Percentiles rank a stretch among this genome's conserved stretches.
Evolutionary conservation across 1,140 invertebrate genomes (phyloP).

Genomic region (Penaeus indicus): DNA sequence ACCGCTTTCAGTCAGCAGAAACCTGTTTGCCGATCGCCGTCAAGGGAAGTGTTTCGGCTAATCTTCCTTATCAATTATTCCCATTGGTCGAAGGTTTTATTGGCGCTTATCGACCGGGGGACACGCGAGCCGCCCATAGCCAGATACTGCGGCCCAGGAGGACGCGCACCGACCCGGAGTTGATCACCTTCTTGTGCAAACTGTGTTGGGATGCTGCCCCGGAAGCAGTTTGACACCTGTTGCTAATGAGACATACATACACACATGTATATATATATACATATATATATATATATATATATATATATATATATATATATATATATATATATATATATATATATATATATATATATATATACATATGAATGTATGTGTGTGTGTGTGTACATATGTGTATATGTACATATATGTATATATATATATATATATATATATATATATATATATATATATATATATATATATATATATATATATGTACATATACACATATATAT

Average conservation of each 20-base stretch:
- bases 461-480: too few species aligned
- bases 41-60: not conserved
- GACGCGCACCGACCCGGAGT: too few species aligned
- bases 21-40: too few species aligned
- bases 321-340: too few species aligned
- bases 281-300: conserved; percentile 29
- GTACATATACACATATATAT: too few species aligned
- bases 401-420: not conserved
- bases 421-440: not conserved
- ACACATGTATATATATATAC: not conserved
- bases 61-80: not conserved
- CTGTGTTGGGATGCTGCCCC: not conserved
- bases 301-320: conserved; percentile 34
- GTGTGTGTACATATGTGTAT: too few species aligned
- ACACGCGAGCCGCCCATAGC: conserved; percentile 28
- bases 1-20: too few species aligned
- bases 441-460: too few species aligned
- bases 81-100: conserved; percentile 24
- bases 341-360: too few species aligned
- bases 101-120: conserved; percentile 43
- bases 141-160: not conserved
- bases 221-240: not conserved
- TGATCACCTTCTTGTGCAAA: not conserved
- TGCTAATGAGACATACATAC: not conserved
- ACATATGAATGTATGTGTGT: too few species aligned